phyloP scores from a whole-genome alignment of 1,140 invertebrate genomes.

The Zaprionus taronus region DNA sequence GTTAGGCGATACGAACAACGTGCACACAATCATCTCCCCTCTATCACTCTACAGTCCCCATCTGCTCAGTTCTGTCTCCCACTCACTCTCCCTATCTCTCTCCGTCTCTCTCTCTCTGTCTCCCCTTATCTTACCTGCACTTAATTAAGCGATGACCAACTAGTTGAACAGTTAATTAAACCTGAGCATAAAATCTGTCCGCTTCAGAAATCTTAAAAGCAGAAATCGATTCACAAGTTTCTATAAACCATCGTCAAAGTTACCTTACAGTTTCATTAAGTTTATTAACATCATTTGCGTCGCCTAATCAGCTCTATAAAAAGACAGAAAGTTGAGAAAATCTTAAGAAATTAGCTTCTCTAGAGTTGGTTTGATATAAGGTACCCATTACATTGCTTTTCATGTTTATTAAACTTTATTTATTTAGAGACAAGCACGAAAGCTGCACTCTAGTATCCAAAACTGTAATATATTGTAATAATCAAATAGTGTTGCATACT shows the following conservation, averaged over 20 bases:
- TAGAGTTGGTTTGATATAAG: not conserved
- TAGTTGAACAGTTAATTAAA: slow-evolving; percentile 59
- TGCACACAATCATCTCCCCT: not conserved
- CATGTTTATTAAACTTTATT: no score
- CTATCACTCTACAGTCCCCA: no score
- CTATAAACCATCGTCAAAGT: slow-evolving; percentile 30
- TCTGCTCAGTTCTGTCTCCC: not conserved
- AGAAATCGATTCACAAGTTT: slow-evolving; percentile 6
- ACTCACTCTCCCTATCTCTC: not conserved
- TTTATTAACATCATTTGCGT: slow-evolving; percentile 33
- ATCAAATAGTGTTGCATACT: no score
- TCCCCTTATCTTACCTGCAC: not conserved
- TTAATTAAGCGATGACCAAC: slow-evolving; percentile 44
- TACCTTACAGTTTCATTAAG: slow-evolving; percentile 39
- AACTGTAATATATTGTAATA: no score
- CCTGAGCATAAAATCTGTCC: slow-evolving; percentile 11
- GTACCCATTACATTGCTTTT: not conserved
- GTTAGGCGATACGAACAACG: slow-evolving; percentile 28
- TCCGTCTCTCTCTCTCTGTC: not conserved
- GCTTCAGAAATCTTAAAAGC: slow-evolving; percentile 13
- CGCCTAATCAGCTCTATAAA: slow-evolving; percentile 12
- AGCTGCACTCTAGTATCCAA: no score
- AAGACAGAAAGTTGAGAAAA: not conserved
- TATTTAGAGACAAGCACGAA: no score
- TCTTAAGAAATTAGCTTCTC: not conserved